These are phyloP conservation scores for Chloroceryle amazona DNA, from an alignment of 2,797 vertebrate genomes.

Conservation along the genomic window DNA sequence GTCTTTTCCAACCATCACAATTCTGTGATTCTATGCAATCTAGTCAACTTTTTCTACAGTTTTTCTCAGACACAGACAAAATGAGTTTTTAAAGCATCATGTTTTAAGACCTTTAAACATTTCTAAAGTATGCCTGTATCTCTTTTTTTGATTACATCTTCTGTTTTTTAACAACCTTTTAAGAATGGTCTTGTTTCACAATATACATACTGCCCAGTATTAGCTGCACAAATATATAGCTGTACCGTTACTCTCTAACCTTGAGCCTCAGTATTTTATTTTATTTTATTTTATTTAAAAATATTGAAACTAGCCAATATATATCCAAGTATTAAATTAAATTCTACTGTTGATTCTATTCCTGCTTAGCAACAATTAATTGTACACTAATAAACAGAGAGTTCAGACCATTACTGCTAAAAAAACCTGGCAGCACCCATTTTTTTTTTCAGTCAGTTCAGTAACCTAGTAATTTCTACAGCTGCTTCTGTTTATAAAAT, in stretches of 20 bases:
- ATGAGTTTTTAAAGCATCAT: not conserved
- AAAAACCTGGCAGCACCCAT: not conserved
- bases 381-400: not conserved
- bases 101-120: not conserved
- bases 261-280: not conserved
- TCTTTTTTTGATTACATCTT: not conserved
- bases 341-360: not conserved
- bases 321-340: not conserved
- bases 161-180: not conserved
- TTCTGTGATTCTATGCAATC: fast-evolving
- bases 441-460: not conserved
- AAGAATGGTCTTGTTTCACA: not conserved
- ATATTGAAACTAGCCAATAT: not conserved
- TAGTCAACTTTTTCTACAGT: not conserved
- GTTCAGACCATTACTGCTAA: not conserved
- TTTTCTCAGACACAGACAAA: not conserved
- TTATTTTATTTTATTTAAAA: not conserved
- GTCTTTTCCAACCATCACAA: too few relatives aligned
- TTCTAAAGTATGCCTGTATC: not conserved
- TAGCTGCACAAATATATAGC: fast-evolving
- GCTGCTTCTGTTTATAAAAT: not conserved
- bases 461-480: not conserved
- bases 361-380: not conserved
- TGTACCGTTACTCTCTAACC: not conserved
- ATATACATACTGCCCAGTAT: not conserved